Base-by-base conservation (phyloP, 2,888 invertebrate genomes). In the Ellobium chinense region DNA sequence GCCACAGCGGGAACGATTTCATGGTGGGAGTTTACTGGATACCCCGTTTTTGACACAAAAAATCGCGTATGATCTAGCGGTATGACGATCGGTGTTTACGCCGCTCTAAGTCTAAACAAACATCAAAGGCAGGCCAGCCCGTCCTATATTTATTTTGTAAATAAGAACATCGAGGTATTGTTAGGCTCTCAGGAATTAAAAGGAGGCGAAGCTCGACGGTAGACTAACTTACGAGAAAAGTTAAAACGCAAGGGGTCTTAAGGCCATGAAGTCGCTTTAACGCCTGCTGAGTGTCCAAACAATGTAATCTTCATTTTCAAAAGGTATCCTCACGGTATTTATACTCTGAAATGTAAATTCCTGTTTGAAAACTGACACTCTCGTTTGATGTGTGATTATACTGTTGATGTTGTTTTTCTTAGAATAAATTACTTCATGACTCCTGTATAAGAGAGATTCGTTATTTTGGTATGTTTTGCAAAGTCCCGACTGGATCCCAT, bases 121-220 rank as follows among this genome's bases (percentile, higher is more conserved):
- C 66, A 56, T 66, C 34, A 76, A 76, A 76, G 56, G 36, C 65
- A 36, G 56, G 54, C 65, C 18, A 66, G 54, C 29, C 36, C 21
- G 37, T 54, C 66, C 18, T 7, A n/a, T 76, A 65, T 66, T 66
- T 76, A 65, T 76, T 66, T 74, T 74, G 18, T 7, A 46, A 5
- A 0, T 36, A 58, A 58, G 58, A 58, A 24, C 34, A 60, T 60
- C 34, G 18, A 12, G 1, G 56, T 37, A 21, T 70, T 72, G 60
- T 24, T n/a, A 24, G n/a, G 29, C 72, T 27, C 2, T 24, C 7
- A 2, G 7, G 58, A 60, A 60, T 60, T 36, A 36, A 58, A n/a
- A 14, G 36, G 7, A 46, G 46, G 18, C n/a, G 54, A 31, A 9
- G 29, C 68, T 14, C 56, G 21, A n/a, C 1, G 56, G 27, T 56